Evolutionary conservation across 2,113 vertebrate genomes (phyloP), one percentile per base, ranked within the genome.

Genomic region (Psittacus erithacus): DNA sequence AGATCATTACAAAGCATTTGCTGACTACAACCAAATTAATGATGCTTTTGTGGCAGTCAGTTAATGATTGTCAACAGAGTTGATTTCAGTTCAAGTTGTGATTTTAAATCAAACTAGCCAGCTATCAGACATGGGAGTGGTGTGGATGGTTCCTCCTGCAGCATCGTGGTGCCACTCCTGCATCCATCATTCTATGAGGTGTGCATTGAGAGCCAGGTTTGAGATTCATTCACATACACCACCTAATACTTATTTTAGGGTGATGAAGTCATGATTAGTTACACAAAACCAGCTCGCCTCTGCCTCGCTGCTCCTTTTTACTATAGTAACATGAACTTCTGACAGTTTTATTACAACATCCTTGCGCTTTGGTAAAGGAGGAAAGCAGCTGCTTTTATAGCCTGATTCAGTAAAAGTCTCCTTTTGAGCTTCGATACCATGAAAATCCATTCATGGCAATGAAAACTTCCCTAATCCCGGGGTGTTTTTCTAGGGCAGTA

Each of bases 1-100:
- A 93, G 93, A 95, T 96, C 95, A 97, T 97, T 97, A 96, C 90
- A 93, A 96, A 97, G 85, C 93, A 81, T 97, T 97, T 98, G 93
- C 95, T 98, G 97, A 97, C 29, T 69, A 76, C 84, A 81, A 50
- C 79, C 97, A 83, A 96, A 97, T 96, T 97, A 97, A 94, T 95
- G 90, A 60, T 9, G 29, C 86, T 95, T 97, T 97, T 95, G 96
- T 80, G 79, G 92, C 91, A 89, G 62, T 71, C 7, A 4, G 88
- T 91, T 96, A 97, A 97, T 97, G 96, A 91, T 82, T 93, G 80
- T 96, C 94, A 97, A 95, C 79, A 89, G 88, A 94, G 84, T 90
- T 97, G 90, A 76, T 96, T 91, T 96, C 80, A 79, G 75, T 96
- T 97, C 91, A 86, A 82, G 90, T 64, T 94, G 85, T 96, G 93